These are phyloP conservation scores for Cyanistes caeruleus DNA, from an alignment of 2,113 vertebrate species.

Conservation along the genomic window DNA sequence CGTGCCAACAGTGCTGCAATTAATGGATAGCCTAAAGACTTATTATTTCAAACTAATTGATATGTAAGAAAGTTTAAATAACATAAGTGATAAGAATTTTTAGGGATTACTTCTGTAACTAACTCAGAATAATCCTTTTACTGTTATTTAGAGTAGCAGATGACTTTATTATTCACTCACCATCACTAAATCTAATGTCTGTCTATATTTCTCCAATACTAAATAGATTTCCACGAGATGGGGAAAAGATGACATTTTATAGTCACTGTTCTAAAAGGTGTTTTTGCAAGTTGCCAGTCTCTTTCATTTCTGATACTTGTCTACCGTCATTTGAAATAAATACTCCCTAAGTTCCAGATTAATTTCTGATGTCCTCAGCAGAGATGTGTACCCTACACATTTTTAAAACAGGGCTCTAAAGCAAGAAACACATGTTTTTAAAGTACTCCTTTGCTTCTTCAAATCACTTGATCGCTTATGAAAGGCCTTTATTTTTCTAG, in stretches of 20 bases:
- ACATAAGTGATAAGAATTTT: constrained; percentile 60
- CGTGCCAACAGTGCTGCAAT: constrained; percentile 79
- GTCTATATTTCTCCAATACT: neutral
- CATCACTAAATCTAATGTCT: neutral
- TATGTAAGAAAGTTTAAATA: constrained; percentile 81
- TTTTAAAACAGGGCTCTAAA: neutral
- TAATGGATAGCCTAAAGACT: constrained; percentile 84
- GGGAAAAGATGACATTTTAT: neutral
- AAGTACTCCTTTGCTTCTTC: neutral
- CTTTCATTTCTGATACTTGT: neutral
- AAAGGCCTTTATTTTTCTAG: constrained; percentile 37
- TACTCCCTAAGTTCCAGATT: neutral
- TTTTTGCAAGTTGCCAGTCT: neutral
- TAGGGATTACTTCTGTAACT: constrained; percentile 66
- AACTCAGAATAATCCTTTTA: constrained; percentile 51
- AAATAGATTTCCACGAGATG: neutral
- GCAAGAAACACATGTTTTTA: neutral
- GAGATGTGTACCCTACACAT: neutral
- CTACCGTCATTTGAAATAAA: neutral
- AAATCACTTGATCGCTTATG: neutral
- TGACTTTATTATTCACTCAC: neutral
- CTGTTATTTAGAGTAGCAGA: constrained; percentile 24
- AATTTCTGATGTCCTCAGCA: neutral
- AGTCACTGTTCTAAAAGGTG: neutral
- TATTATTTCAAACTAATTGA: constrained; percentile 84